Evolutionary conservation across 1,140 invertebrate species (phyloP).

Genomic region (Trigoniulus corallinus): DNA sequence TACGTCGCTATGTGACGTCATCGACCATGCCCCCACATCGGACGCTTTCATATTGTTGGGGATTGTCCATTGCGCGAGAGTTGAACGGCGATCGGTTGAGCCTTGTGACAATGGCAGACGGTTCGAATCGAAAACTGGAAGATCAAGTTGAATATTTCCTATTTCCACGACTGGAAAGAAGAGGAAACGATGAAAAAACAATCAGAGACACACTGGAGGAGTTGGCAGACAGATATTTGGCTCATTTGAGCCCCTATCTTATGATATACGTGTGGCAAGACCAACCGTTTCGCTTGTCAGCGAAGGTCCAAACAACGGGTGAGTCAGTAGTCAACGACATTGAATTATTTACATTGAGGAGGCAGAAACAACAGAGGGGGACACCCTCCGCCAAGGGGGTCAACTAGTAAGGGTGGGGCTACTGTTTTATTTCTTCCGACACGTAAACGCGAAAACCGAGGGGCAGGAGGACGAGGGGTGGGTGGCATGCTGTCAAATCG

Average conservation of each 20-base stretch:
- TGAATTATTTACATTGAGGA: too few relatives aligned
- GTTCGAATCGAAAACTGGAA: neutral
- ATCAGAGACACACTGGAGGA: conserved; percentile 1
- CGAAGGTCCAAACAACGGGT: neutral
- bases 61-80: too few relatives aligned
- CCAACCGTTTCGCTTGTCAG: neutral
- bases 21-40: too few relatives aligned
- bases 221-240: neutral
- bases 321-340: too few relatives aligned
- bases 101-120: conserved; percentile 2
- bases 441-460: neutral
- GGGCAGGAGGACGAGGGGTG: too few relatives aligned
- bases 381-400: neutral
- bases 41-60: too few relatives aligned
- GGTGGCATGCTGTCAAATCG: too few relatives aligned
- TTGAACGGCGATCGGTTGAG: too few relatives aligned
- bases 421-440: neutral
- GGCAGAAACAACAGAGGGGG: too few relatives aligned
- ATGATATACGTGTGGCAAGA: conserved; percentile 6
- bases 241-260: neutral
- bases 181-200: conserved; percentile 1
- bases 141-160: conserved; percentile 6
- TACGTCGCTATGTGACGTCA: too few relatives aligned
- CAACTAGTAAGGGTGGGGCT: neutral
- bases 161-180: conserved; percentile 2